Base-by-base conservation (phyloP, 2,797 vertebrate species). In the Labroides dimidiatus region DNA sequence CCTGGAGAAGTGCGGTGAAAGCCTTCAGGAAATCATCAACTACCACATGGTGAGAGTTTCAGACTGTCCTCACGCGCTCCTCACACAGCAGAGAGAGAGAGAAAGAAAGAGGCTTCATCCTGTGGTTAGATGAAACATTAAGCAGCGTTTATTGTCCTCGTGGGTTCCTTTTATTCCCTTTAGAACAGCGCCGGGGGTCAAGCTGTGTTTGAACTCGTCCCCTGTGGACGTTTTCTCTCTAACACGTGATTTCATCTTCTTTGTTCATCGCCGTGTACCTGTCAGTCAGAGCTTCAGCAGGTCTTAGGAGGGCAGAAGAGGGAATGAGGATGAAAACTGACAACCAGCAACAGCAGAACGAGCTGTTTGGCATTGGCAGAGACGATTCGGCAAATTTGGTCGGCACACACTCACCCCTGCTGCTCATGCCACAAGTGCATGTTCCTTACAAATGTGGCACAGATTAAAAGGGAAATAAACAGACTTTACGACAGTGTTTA, bases 1-100 rank as follows among this genome's bases (percentile, higher is more conserved):
- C 78, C 92, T 99, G 80, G 96, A 98, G 86, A 96, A 98, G 84
- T 99, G 97, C 3, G 95, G 96, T 17, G 96, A 97, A 82, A 97
- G 96, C 75, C 94, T 99, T 53, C 97, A 99, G 90, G 97, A 99
- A 89, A 97, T 98, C 91, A 95, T 97, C 81, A 99, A 97, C 94
- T 98, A 97, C 74, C 97, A 99, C 92, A 98, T 97, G 96, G 97
- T 99, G 82, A 93, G 96, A 82, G 24, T 3, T 21, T 21, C 55
- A 30, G 57, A 59, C 54, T 49, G 66, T 75, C 64, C 70, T 27
- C 57, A 62, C 36, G 30, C 36, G 74, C 57, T 55, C 54, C 41
- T 39, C 63, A 23, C n/a, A 23, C 36, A 69, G 39, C 33, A 15
- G 43, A 6, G 45, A 24, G 42, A 54, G 55, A 72, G 64, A 21